Base-by-base conservation (phyloP, 2,113 vertebrate species). In the Equus przewalskii region DNA sequence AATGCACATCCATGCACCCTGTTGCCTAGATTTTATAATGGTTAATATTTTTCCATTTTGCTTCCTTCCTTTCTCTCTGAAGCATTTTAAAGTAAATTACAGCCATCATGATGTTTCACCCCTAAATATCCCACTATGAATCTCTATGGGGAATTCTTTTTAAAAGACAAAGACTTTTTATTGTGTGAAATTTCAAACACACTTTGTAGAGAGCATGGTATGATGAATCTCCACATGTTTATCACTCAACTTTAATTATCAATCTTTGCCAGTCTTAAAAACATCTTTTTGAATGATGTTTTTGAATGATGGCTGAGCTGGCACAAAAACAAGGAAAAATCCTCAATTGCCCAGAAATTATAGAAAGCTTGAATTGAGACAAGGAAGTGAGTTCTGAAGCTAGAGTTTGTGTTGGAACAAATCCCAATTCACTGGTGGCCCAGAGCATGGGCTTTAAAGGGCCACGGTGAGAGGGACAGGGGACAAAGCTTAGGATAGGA, bases 291-390 rank as follows among this genome's bases (percentile, higher is more conserved):
- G 24, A 96, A 93, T 72, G 72, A 89, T 70, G n/a, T 80, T 65
- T 96, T 85, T 85, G 24, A 96, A 93, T 72, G 72, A 89, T 70
- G n/a, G n/a, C 49, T 96, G 89, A 82, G 72, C 26, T 96, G 82
- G 60, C 62, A 91, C 28, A 91, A 96, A 82, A 85, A 13, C 82
- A 79, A 76, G 46, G 33, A 91, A 92, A 89, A 97, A 64, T 73
- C 5, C 6, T 93, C 41, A 82, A 30, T 81, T 89, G 15, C 83
- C 83, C 72, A 93, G 62, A 76, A 65, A 79, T 88, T 46, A 91
- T n/a, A 82, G n/a, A 70, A 80, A 92, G 28, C 51, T 96, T 96
- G 56, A 49, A 70, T 28, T 49, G 58, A 89, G 67, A 89, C 30
- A 89, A 73, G 19, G 22, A 94, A 88, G 7, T 76, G 18, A 46